A percentile compares a stretch with the other conserved stretches of the same genome.
Evolutionary conservation across 2,888 invertebrate species (phyloP).

Genomic region (Didymodactylos carnosus): DNA sequence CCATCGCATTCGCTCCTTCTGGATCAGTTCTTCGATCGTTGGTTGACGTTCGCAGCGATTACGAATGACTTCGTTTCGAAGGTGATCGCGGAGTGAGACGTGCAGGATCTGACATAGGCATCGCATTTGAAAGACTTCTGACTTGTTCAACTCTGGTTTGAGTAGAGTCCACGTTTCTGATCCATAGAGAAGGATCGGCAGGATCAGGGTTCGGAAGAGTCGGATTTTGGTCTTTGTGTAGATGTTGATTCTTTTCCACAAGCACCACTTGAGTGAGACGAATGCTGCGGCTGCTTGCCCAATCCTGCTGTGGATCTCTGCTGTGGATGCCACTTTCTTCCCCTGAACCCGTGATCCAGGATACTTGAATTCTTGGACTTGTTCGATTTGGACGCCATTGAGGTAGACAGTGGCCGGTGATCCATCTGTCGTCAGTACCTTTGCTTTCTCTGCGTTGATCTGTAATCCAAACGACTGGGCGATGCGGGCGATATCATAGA

Average conservation of each 20-base stretch:
- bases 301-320: background rate
- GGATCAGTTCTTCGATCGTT: background rate
- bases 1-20: background rate
- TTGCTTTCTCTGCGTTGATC: background rate
- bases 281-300: background rate
- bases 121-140: no score
- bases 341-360: background rate
- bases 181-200: background rate
- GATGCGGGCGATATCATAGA: no score
- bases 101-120: background rate
- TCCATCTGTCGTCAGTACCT: background rate
- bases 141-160: no score
- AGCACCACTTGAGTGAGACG: background rate
- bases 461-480: background rate
- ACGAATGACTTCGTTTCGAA: no score
- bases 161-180: no score
- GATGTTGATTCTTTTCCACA: background rate
- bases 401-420: background rate
- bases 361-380: background rate
- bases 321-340: background rate
- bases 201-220: background rate
- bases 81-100: background rate
- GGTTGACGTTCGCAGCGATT: background rate
- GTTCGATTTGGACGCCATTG: background rate
- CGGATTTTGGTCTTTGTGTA: background rate